phyloP scores from a whole-genome alignment of 2,113 vertebrate genomes.

The Tetrax tetrax region DNA sequence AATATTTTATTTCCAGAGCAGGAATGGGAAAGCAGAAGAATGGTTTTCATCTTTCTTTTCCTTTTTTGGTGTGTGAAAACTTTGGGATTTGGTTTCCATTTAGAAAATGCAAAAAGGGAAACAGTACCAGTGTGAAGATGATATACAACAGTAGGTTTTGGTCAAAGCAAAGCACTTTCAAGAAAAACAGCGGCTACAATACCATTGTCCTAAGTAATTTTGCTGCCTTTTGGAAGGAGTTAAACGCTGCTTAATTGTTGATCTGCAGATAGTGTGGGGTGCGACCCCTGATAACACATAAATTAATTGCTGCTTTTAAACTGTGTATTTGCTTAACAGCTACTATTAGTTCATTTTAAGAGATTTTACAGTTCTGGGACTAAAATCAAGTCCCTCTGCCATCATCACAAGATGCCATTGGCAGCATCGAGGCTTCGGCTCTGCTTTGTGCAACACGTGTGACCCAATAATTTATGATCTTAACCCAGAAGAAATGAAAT shows the following conservation, averaged over 20 bases:
- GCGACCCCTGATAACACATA: background rate
- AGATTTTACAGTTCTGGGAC: constrained; percentile 2
- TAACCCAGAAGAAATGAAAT: background rate
- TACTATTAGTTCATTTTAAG: constrained; percentile 5
- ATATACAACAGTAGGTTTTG: background rate
- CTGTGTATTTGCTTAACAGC: background rate
- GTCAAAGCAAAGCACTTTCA: background rate
- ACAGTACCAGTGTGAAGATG: background rate
- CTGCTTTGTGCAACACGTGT: background rate
- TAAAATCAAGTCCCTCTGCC: background rate
- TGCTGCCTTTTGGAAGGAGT: background rate
- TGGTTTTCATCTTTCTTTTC: background rate
- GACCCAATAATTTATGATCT: background rate
- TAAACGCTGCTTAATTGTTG: background rate
- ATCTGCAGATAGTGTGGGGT: background rate
- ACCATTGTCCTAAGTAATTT: background rate
- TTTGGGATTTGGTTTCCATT: background rate
- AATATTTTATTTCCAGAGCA: background rate
- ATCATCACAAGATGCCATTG: background rate
- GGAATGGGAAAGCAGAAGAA: background rate
- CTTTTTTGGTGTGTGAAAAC: background rate
- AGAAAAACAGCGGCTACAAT: background rate
- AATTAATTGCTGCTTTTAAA: constrained; percentile 16
- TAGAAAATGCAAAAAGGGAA: background rate
- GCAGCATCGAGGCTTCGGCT: background rate